Base-by-base conservation (phyloP, 2,113 vertebrate genomes). In the Psilopogon haemacephalus region DNA sequence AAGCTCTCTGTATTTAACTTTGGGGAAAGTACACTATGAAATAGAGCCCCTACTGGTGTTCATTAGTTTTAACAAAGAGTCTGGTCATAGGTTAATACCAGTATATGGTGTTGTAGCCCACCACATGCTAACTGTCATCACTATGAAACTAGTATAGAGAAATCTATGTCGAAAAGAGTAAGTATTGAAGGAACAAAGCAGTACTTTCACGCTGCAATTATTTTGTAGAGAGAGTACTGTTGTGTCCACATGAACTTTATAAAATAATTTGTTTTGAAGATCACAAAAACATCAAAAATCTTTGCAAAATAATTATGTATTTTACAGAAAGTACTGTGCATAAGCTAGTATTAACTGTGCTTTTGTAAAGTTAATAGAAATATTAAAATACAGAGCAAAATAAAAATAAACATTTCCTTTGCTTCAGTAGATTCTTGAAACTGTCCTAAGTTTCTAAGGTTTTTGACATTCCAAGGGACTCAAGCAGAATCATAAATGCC, bases 61-160 rank as follows among this genome's bases (percentile, higher is more conserved):
- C 92, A 90, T 96, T 96, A 96, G 38, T 91, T 95, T 93, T 95
- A 93, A 96, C 82, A 86, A 92, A 92, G 76, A 76, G 77, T 59
- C 89, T 90, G 92, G 89, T 95, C 73, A 88, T 89, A 91, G 93
- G 84, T 96, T 96, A 95, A 83, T 88, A 52, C 58, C 59, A 26
- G 71, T 90, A 62, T 69, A 84, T 3, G 9, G 65, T 91, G 65
- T 50, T 78, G 84, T 64, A 85, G 74, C 63, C 83, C 48, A 92
- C 76, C 84, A 84, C 68, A 93, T 91, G 76, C 48, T 88, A 85
- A 84, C 55, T 80, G 70, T 93, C 4, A 6, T 79, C 73, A 62
- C 68, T 65, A 40, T 88, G 64, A 82, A 59, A 76, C 59, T 67
- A 37, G 42, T 35, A 32, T 77, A 76, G 35, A 38, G 60, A 83